These are phyloP conservation scores for Tragelaphus buxtoni DNA, from an alignment of 2,113 vertebrate species.

Conservation along the genomic window DNA sequence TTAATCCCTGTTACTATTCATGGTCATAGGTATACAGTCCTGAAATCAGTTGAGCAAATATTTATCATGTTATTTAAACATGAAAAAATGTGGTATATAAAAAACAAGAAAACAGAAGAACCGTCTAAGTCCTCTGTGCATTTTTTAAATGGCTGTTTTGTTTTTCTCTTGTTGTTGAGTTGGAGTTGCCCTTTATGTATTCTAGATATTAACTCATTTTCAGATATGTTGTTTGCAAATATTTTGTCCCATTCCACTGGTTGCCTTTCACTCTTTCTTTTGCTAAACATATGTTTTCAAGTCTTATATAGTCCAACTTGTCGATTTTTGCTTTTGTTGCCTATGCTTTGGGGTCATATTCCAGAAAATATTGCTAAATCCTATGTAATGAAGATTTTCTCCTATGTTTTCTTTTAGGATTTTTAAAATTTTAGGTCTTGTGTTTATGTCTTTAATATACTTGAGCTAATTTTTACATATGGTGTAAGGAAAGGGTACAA, in stretches of 20 bases:
- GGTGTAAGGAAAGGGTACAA: neutral
- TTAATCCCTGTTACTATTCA: neutral
- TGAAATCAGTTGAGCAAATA: conserved; percentile 31
- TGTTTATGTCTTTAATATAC: neutral
- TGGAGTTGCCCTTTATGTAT: neutral
- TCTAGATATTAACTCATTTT: neutral
- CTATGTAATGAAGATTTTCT: neutral
- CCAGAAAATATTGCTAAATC: neutral
- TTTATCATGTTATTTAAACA: neutral
- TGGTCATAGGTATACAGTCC: neutral
- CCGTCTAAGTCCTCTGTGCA: too few relatives aligned
- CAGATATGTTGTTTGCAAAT: neutral
- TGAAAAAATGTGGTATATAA: neutral
- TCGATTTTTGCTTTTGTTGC: neutral
- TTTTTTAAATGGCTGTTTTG: neutral
- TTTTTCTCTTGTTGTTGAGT: neutral
- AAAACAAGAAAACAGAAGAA: neutral
- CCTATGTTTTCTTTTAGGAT: neutral
- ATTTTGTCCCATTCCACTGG: neutral
- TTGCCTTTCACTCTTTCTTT: neutral
- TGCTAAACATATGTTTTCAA: neutral
- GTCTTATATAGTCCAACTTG: neutral
- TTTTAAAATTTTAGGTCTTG: neutral
- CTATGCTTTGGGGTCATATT: neutral
- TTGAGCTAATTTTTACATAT: neutral